Evolutionary conservation across 2,797 vertebrate species (phyloP), one percentile per base, ranked within the genome.

Genomic region (Dicrostonyx torquatus): DNA sequence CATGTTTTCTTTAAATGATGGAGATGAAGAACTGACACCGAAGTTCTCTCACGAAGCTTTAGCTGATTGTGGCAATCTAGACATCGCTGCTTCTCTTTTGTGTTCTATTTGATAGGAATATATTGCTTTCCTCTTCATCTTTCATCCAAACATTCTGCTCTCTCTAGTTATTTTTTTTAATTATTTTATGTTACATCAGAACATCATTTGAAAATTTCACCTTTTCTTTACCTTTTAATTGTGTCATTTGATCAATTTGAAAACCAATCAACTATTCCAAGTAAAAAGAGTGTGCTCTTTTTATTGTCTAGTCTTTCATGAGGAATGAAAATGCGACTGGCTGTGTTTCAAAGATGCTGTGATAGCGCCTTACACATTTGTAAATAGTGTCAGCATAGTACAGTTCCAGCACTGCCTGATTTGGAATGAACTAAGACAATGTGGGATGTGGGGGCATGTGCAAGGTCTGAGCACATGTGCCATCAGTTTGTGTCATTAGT

Each of bases 201-300:
- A 70, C 1, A 0, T 62, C 79, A 58, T 31, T 64, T 53, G 22
- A 73, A 96, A 73, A 45, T 77, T 75, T 89, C 31, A 70, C 37
- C 84, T 70, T 29, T 94, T 83, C 6, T 31, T 88, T 89, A 53
- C 53, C 37, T 70, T 92, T 96, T 76, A 86, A 73, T 58, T 79
- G 17, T 91, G 24, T 17, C 50, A 50, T 90, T 93, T 58, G 15
- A 31, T 79, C 34, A 83, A 76, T 92, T 72, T 92, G 50, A 70
- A 78, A 91, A 84, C 85, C 53, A 91, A 48, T 34, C 64, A 10
- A 84, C 70, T 15, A 6, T 86, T 82, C 84, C 20, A 89, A 76
- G 43, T 48, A 84, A 90, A 80, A 31, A 87, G 82, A 73, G 40
- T 12, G 4, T 18, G 10, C 1, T 0, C 14, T n/a, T 24, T 6